Evolutionary conservation across 2,113 vertebrate genomes (phyloP), one percentile per base, ranked within the genome.

Genomic region (Regulus satrapa): DNA sequence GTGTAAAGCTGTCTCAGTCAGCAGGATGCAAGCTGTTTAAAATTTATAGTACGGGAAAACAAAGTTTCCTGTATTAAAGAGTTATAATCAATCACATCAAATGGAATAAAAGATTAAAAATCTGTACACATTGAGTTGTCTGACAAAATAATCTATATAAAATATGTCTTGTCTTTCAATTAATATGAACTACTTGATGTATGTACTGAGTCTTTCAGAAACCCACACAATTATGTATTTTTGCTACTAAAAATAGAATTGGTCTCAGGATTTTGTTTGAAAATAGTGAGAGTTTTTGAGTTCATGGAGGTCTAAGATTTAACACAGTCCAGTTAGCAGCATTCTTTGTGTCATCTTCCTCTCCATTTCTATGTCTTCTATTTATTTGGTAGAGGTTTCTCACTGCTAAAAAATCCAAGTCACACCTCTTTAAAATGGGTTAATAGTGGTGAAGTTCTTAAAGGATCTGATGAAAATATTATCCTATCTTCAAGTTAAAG

Each of bases 181-280:
- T 61, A 4, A 29, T 26, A 5, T 66, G 38, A 49, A n/a, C 4
- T 76, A 8, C 21, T 13, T 41, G n/a, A n/a, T n/a, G 26, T 8
- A 66, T 0, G 0, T 14, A 29, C 18, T 52, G 5, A 25, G 9
- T 7, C 21, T 54, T 86, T 73, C 28, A 68, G 58, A 59, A 91
- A 61, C 13, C 8, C 5, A 17, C 2, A 64, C 28, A 48, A 5
- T 55, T 11, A 8, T 8, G 17, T 6, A 5, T 10, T 15, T 88
- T 52, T 92, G 38, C 10, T 48, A 25, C 4, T 67, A 2, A 6
- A 11, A 66, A 52, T 2, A 80, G 8, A 41, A 6, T 7, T 71
- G 18, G 6, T 36, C 8, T 69, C 63, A 62, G 21, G 13, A 67
- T 49, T 77, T 19, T 59, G 9, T 49, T 89, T 84, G 36, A 63